Evolutionary conservation across 1,140 invertebrate species (phyloP), one percentile per base, ranked within the genome.

Genomic region (Ganaspis sp.): DNA sequence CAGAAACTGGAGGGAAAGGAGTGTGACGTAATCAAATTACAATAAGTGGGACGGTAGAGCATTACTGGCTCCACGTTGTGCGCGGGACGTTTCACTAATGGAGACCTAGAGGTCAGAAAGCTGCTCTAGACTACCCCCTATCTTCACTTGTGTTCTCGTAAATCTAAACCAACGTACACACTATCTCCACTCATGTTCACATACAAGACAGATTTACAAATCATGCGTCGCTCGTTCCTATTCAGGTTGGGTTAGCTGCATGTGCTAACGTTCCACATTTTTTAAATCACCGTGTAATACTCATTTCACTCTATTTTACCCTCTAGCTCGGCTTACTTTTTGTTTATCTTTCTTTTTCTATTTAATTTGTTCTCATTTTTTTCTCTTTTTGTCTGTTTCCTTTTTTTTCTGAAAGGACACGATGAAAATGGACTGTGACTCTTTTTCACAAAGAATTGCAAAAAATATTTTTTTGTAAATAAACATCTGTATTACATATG

Each of bases 1-100:
- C 21, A 11, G 17, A 73, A 70, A 71, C 54, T 69, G 53, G 73
- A 54, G 74, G 37, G 69, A 34, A 29, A 72, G 72, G 34, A 54
- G 74, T 53, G 45, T 58, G 77, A 76, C 83, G 80, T 83, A 84
- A 84, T 85, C 77, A 80, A 85, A 85, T 85, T 84, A 83, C 78
- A 75, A 84, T 84, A 84, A 85, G 76, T 79, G 78, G 78, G 75
- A 83, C 70, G 79, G 75, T 45, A 58, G 73, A 64, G 12, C 58
- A 64, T 34, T 64, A 64, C 58, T 34, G 70, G 74, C 82, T 84
- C 77, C 79, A 54, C 29, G 38, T 73, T 71, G 81, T 71, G 78
- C 40, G 75, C 75, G 78, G 82, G 73, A 64, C 58, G 58, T 64
- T 29, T 76, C 72, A 74, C 82, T 84, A 84, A 84, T 84, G 82